Base-by-base conservation (phyloP, 1,140 invertebrate species). In the Pseudomyrmex dendroicus region DNA sequence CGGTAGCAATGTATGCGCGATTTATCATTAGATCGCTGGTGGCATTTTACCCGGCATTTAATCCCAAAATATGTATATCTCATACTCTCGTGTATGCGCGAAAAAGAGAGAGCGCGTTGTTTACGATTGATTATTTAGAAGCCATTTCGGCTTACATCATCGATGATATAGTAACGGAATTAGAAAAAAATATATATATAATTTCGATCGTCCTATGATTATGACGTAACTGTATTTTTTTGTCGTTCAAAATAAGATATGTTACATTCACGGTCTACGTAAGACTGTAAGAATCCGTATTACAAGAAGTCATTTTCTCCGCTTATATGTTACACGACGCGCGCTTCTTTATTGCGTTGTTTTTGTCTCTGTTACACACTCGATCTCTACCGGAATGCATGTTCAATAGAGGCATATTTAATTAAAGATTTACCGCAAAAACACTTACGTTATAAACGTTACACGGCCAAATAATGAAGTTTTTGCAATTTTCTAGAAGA, bases 121-220 rank as follows among this genome's bases (percentile, higher is more conserved):
- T 66, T 64, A 62, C 20, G 48, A 48, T 84, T 78, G 12, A 7
- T 35, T 62, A 50, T 77, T 84, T 64, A 86, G 84, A 73, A 54
- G 35, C 3, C 74, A 13, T 2, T 20, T 76, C 12, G 13, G 13
- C 10, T 9, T 17, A 76, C n/a, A 25, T 46, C 12, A 52, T n/a
- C 54, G 46, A 62, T 12, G n/a, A 15, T 44, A 66, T 46, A 56
- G 17, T 68, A 56, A 68, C 20, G 25, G 17, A 57, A 74, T 9
- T 15, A 5, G 0, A 68, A 54, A 57, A 56, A 67, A 66, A 9
- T n/a, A n/a, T n/a, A n/a, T n/a, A 0, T 9, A 17, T 22, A 3
- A n/a, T 22, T 17, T 48, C 13, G 35, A 46, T 20, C 50, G 66
- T 67, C 17, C 9, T 22, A 20, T 25, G n/a, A 44, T 57, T 7